A percentile compares a stretch with the other conserved stretches of the same genome.
phyloP scores from a whole-genome alignment of 2,113 vertebrate genomes.

The Lucifuga dentata region DNA sequence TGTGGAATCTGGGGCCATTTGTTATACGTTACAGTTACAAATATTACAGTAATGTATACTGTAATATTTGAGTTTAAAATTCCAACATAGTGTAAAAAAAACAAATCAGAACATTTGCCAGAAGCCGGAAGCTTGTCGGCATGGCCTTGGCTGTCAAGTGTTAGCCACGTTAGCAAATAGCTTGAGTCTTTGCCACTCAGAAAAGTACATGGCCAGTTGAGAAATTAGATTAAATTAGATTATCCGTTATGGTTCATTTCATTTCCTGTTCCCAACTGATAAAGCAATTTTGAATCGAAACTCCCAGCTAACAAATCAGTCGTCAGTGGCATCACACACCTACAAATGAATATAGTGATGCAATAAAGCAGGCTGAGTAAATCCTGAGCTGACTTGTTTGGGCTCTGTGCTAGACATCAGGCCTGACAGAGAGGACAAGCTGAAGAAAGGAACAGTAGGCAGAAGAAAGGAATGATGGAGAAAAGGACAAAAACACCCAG shows the following conservation, averaged over 20 bases:
- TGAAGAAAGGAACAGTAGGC: conserved; percentile 27
- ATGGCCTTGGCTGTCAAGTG: neutral
- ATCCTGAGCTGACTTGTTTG: neutral
- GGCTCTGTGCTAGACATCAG: conserved; percentile 16
- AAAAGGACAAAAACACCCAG: conserved; percentile 56
- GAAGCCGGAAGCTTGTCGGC: neutral
- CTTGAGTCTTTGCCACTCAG: neutral
- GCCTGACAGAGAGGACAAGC: conserved; percentile 19
- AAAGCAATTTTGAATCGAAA: conserved; percentile 12
- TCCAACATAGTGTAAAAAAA: too few species aligned
- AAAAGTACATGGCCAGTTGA: neutral
- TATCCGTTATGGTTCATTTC: neutral
- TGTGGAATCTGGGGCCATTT: neutral
- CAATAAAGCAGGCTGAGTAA: neutral
- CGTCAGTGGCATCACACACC: neutral
- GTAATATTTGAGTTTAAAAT: neutral
- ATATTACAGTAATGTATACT: neutral
- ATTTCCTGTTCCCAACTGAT: conserved; percentile 12
- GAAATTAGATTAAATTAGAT: conserved; percentile 18
- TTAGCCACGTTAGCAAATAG: neutral
- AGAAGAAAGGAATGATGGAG: conserved; percentile 31
- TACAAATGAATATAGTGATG: neutral
- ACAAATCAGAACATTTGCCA: neutral
- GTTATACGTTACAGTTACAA: too few species aligned
- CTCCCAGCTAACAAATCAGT: neutral